These are phyloP conservation scores for Rhinella marina DNA, from an alignment of 2,797 vertebrate species.

Conservation along the genomic window DNA sequence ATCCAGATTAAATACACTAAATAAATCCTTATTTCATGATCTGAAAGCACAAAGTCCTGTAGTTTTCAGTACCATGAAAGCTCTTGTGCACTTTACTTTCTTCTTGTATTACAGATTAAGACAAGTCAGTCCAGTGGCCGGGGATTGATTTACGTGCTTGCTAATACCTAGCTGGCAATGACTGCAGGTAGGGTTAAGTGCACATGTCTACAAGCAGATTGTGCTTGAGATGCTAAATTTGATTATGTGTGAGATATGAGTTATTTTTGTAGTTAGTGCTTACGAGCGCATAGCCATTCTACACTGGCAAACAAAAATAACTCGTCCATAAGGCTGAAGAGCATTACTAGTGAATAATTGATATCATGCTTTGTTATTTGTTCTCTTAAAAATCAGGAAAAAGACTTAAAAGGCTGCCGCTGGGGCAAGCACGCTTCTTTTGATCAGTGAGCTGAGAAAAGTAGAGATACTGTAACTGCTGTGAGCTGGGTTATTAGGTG, in stretches of 20 bases:
- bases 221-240: constrained; percentile 52
- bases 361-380: constrained; percentile 48
- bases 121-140: neutral
- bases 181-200: constrained; percentile 33
- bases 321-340: constrained; percentile 33
- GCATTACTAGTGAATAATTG: constrained; percentile 49
- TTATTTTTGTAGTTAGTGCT: constrained; percentile 51
- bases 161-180: constrained; percentile 30
- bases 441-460: constrained; percentile 15
- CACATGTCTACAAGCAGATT: constrained; percentile 36
- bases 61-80: neutral
- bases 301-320: constrained; percentile 52
- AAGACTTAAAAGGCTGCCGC: constrained; percentile 3
- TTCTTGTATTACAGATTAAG: neutral
- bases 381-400: constrained; percentile 11
- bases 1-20: neutral
- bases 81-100: neutral
- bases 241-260: constrained; percentile 47
- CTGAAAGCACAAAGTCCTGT: neutral
- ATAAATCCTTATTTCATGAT: neutral
- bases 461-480: neutral
- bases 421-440: neutral
- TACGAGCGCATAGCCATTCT: constrained; percentile 27
- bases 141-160: constrained; percentile 20
- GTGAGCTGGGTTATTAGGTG: neutral